Conservation (phyloP, 2,888 invertebrate species). For the Himalopsyche tibetana region DNA sequence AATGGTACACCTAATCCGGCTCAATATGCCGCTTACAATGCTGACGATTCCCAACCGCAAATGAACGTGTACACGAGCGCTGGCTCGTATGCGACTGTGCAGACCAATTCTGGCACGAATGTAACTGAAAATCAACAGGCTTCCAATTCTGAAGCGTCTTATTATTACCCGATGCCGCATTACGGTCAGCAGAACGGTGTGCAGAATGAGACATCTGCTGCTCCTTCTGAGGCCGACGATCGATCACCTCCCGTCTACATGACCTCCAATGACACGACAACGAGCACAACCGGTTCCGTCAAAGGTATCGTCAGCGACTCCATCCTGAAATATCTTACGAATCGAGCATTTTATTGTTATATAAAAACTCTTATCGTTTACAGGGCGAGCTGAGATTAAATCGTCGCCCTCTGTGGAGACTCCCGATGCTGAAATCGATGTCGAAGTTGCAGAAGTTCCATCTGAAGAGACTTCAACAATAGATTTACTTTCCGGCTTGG, state of each 20-base stretch:
- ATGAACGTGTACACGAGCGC: slow-evolving; percentile 74
- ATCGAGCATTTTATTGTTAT: no score
- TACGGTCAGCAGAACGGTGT: slow-evolving; percentile 74
- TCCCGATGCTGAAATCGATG: slow-evolving; percentile 29
- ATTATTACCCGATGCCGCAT: slow-evolving; percentile 72
- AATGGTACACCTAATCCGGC: slow-evolving; percentile 68
- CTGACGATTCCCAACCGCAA: slow-evolving; percentile 67
- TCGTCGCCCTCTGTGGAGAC: slow-evolving; percentile 53
- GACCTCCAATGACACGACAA: slow-evolving; percentile 67
- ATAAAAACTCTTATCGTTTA: neutral
- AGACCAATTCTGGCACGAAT: slow-evolving; percentile 73
- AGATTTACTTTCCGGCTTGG: slow-evolving; percentile 86
- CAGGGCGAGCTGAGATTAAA: slow-evolving; percentile 53
- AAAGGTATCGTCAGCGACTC: slow-evolving; percentile 52
- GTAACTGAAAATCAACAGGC: slow-evolving; percentile 67
- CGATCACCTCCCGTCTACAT: slow-evolving; percentile 69
- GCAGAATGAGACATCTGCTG: slow-evolving; percentile 48
- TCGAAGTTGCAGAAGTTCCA: neutral
- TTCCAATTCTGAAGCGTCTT: slow-evolving; percentile 62
- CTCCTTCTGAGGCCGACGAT: slow-evolving; percentile 12
- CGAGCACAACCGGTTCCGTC: slow-evolving; percentile 62
- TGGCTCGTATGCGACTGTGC: slow-evolving; percentile 73
- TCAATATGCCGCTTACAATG: slow-evolving; percentile 69
- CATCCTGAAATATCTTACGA: neutral
- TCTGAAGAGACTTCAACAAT: slow-evolving; percentile 74